Percentiles rank a stretch among this genome's conserved stretches.
phyloP scores from a whole-genome alignment of 2,888 invertebrate genomes.

The Alsophila aescularia region DNA sequence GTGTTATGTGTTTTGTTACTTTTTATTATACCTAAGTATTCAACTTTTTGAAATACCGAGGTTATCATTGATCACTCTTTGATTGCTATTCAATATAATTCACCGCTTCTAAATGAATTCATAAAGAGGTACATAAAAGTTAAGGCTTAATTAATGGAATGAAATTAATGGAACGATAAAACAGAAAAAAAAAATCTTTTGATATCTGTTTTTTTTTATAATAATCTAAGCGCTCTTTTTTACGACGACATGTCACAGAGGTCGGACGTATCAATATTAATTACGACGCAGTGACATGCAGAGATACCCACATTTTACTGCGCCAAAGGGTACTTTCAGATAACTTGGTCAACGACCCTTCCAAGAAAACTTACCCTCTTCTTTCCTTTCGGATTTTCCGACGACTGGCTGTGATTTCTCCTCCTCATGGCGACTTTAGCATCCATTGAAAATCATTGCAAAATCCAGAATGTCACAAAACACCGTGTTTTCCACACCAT shows the following conservation, averaged over 20 bases:
- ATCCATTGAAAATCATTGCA: constrained; percentile 31
- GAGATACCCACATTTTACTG: constrained; percentile 19
- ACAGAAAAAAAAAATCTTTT: no score
- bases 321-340: constrained; percentile 20
- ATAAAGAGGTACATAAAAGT: no score
- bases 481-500: constrained; percentile 28
- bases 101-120: no score
- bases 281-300: constrained; percentile 17
- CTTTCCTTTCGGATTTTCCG: constrained; percentile 70
- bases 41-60: no score
- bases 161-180: no score
- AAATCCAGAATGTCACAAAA: constrained; percentile 27
- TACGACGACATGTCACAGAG: constrained; percentile 12
- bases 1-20: no score
- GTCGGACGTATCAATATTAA: constrained; percentile 24
- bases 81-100: no score
- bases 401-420: constrained; percentile 54
- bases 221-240: neutral
- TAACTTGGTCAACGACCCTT: constrained; percentile 28
- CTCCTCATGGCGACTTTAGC: constrained; percentile 55
- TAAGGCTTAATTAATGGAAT: no score
- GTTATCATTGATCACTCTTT: no score
- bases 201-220: no score
- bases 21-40: no score
- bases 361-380: constrained; percentile 63